Conservation (phyloP, 1,140 invertebrate species). For the Drosophila obscura region DNA sequence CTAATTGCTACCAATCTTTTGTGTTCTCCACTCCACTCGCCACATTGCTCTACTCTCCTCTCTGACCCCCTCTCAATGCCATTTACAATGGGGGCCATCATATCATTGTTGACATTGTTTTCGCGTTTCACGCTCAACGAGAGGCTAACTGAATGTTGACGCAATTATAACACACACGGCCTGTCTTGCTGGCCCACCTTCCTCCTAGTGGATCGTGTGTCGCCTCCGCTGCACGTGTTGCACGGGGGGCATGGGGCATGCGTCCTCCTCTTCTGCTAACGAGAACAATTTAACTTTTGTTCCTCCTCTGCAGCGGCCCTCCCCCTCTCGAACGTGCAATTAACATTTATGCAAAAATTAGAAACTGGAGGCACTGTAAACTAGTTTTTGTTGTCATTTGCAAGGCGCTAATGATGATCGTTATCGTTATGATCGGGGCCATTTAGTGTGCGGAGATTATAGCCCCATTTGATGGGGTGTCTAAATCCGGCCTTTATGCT, state of each 20-base stretch:
- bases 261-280: constrained; percentile 33
- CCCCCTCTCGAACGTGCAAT: constrained; percentile 36
- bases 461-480: constrained; percentile 43
- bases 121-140: constrained; percentile 60
- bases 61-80: constrained; percentile 13
- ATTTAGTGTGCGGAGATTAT: constrained; percentile 54
- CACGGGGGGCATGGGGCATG: too few species aligned
- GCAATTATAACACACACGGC: constrained; percentile 72
- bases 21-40: constrained; percentile 18
- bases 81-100: constrained; percentile 58
- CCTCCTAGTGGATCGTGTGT: constrained; percentile 36
- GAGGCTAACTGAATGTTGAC: constrained; percentile 56
- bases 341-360: constrained; percentile 74
- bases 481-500: constrained; percentile 34
- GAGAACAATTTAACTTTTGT: constrained; percentile 66
- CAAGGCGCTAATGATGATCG: constrained; percentile 53
- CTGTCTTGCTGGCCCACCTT: not conserved
- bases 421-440: constrained; percentile 46
- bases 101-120: constrained; percentile 76
- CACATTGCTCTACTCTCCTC: not conserved
- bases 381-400: constrained; percentile 66
- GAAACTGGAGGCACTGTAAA: constrained; percentile 47
- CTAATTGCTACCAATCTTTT: constrained; percentile 67
- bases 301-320: too few species aligned
- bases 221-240: constrained; percentile 42